Evolutionary conservation across 2,888 invertebrate genomes (phyloP).

Genomic region (Danaus chrysippus): DNA sequence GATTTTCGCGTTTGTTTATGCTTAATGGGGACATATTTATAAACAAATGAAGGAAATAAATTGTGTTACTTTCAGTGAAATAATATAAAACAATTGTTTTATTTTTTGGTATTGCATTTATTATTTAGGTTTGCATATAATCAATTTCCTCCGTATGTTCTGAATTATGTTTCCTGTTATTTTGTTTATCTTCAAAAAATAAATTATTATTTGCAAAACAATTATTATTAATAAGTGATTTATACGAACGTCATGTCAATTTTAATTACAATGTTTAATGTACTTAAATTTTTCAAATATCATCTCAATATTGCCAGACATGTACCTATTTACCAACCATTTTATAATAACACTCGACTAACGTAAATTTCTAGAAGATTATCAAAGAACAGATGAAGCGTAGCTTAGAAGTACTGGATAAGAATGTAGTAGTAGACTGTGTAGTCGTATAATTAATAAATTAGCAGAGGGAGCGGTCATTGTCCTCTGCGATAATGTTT

Average conservation of each 20-base stretch:
- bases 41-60: too few species aligned
- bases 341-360: constrained; percentile 40
- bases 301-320: constrained; percentile 50
- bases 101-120: background rate
- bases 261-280: background rate
- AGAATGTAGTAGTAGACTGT: constrained; percentile 42
- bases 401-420: constrained; percentile 53
- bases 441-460: constrained; percentile 74
- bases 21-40: too few species aligned
- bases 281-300: constrained; percentile 63
- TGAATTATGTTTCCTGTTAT: constrained; percentile 24
- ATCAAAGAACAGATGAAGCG: constrained; percentile 22
- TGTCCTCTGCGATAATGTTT: constrained; percentile 66
- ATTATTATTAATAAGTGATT: background rate
- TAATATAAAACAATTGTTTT: background rate
- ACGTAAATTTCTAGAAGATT: constrained; percentile 26
- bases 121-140: constrained; percentile 6
- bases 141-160: constrained; percentile 20
- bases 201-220: background rate
- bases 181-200: constrained; percentile 8
- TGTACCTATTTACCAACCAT: constrained; percentile 48
- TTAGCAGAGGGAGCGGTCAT: constrained; percentile 69
- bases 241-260: too few species aligned
- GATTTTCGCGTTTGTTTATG: background rate
- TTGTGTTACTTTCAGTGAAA: constrained; percentile 6